These are phyloP conservation scores for Lasius fuliginosus DNA, from an alignment of 2,888 invertebrate genomes.

Conservation along the genomic window DNA sequence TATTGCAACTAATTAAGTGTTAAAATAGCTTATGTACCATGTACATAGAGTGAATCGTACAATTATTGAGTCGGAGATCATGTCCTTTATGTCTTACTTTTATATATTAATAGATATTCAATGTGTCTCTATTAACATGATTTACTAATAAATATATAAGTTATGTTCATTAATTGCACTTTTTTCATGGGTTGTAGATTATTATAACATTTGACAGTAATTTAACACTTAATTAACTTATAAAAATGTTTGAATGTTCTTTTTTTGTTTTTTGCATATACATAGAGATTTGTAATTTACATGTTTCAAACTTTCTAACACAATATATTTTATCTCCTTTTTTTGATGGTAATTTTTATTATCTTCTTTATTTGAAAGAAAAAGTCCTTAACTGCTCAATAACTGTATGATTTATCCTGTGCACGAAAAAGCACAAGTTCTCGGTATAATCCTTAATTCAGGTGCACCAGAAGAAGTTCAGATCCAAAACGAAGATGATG, in stretches of 20 bases:
- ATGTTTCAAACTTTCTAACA: background rate
- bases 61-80: conserved; percentile 25
- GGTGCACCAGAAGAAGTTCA: conserved; percentile 84
- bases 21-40: conserved; percentile 1
- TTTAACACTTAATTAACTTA: conserved; percentile 40
- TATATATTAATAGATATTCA: conserved; percentile 2
- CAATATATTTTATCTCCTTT: background rate
- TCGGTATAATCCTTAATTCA: conserved; percentile 79
- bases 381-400: conserved; percentile 33
- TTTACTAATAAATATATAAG: background rate
- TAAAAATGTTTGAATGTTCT: background rate
- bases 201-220: background rate
- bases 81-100: background rate
- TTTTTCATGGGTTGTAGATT: background rate
- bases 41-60: conserved; percentile 7
- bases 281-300: conserved; percentile 1
- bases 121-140: background rate
- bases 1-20: conserved; percentile 31
- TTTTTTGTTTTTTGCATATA: background rate
- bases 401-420: conserved; percentile 37
- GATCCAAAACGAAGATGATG: conserved; percentile 86
- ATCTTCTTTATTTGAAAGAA: background rate
- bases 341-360: background rate
- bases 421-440: conserved; percentile 5
- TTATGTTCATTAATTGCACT: conserved; percentile 1